Evolutionary conservation across 2,888 invertebrate species (phyloP).

Genomic region (Leptopterna dolabrata): DNA sequence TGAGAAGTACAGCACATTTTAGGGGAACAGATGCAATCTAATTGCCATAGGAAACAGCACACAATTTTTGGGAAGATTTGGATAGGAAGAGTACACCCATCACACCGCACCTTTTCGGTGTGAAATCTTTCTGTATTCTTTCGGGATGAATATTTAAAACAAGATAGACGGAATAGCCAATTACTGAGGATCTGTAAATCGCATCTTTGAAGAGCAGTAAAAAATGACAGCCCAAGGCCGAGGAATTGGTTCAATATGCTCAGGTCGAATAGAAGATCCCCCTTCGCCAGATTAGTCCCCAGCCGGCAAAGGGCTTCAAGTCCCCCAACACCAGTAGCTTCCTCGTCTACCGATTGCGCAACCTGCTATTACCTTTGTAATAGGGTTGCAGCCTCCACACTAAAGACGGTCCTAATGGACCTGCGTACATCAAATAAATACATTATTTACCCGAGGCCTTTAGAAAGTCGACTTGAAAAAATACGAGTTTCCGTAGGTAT

Average conservation of each 20-base stretch:
- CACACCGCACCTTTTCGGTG: no score
- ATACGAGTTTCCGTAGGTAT: background rate
- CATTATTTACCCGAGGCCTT: background rate
- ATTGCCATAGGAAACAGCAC: no score
- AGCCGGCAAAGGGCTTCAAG: background rate
- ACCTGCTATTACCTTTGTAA: background rate
- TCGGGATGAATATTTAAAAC: no score
- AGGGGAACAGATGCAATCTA: no score
- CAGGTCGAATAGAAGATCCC: background rate
- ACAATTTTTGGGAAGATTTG: no score
- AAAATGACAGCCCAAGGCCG: background rate
- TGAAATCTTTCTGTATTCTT: no score
- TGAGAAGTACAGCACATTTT: no score
- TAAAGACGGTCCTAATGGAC: background rate
- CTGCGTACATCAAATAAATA: slow-evolving; percentile 3
- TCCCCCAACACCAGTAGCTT: background rate
- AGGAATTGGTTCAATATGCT: background rate
- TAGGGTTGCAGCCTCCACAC: background rate
- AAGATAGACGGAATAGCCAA: no score
- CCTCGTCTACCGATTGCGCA: background rate
- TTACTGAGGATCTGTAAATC: no score
- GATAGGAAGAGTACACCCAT: no score
- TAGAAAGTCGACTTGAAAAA: background rate
- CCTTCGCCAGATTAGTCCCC: background rate
- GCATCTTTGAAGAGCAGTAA: background rate